A percentile compares a stretch with the other conserved stretches of the same genome.
Evolutionary conservation across 1,140 invertebrate species (phyloP).

Genomic region (Uloborus diversus): DNA sequence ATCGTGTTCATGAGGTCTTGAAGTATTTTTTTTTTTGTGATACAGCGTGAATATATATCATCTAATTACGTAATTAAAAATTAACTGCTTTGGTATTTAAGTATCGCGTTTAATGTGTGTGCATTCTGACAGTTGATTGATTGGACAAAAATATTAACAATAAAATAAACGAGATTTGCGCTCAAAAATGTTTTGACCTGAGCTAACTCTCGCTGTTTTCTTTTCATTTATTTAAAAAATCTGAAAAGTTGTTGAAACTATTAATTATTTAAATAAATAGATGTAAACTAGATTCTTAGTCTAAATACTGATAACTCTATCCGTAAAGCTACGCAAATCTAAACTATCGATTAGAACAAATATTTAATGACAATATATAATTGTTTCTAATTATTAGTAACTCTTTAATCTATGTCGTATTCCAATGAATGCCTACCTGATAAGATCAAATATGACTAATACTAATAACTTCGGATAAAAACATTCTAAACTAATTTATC

Average conservation of each 20-base stretch:
- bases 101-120: no score
- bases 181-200: background rate
- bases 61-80: no score
- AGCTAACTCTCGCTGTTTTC: background rate
- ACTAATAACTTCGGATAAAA: background rate
- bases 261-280: background rate
- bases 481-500: background rate
- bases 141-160: background rate
- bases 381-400: background rate
- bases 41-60: no score
- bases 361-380: slow-evolving; percentile 12
- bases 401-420: background rate
- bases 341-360: slow-evolving; percentile 45
- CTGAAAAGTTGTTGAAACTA: background rate
- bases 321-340: slow-evolving; percentile 43
- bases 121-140: background rate
- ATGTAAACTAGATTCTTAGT: background rate
- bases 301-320: slow-evolving; percentile 14
- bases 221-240: background rate
- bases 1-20: no score
- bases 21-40: no score
- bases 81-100: no score
- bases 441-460: background rate
- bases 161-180: background rate
- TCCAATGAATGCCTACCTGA: background rate